Conservation (phyloP, 2,888 invertebrate species). For the Coelopa pilipes region DNA sequence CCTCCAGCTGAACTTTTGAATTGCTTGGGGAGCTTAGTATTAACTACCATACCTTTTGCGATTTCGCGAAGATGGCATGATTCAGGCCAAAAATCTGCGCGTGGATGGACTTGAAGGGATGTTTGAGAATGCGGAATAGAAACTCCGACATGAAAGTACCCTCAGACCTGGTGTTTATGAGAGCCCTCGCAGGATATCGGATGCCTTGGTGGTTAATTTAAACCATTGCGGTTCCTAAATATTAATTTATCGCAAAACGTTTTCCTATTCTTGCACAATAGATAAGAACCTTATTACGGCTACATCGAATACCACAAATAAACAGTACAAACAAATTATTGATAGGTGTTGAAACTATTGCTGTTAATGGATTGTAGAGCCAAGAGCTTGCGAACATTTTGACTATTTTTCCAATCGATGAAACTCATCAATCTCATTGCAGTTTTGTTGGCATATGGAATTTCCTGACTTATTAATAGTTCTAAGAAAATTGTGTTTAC, state of each 20-base stretch:
- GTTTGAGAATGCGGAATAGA: too few relatives aligned
- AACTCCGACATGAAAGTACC: too few relatives aligned
- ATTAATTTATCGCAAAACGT: conserved; percentile 89
- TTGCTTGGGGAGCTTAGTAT: too few relatives aligned
- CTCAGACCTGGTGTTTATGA: too few relatives aligned
- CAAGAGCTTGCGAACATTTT: conserved; percentile 74
- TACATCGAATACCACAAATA: conserved; percentile 66
- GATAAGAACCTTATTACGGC: conserved; percentile 44
- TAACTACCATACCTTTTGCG: too few relatives aligned
- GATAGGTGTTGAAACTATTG: conserved; percentile 92
- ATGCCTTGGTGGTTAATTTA: too few relatives aligned
- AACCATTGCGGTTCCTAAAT: too few relatives aligned
- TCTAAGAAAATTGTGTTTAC: conserved; percentile 52
- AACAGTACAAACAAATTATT: conserved; percentile 86
- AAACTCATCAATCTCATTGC: conserved; percentile 49
- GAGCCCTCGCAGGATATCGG: too few relatives aligned
- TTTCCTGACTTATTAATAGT: conserved; percentile 45
- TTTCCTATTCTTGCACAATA: conserved; percentile 78
- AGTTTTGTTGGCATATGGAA: conserved; percentile 38
- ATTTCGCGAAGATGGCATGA: too few relatives aligned
- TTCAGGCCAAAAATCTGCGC: too few relatives aligned
- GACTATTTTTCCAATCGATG: conserved; percentile 55
- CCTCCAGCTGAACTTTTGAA: too few relatives aligned
- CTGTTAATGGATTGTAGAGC: conserved; percentile 94
- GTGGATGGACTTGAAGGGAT: too few relatives aligned